Evolutionary conservation across 2,797 vertebrate genomes (phyloP).

Genomic region (Percopsis omiscomaycus): DNA sequence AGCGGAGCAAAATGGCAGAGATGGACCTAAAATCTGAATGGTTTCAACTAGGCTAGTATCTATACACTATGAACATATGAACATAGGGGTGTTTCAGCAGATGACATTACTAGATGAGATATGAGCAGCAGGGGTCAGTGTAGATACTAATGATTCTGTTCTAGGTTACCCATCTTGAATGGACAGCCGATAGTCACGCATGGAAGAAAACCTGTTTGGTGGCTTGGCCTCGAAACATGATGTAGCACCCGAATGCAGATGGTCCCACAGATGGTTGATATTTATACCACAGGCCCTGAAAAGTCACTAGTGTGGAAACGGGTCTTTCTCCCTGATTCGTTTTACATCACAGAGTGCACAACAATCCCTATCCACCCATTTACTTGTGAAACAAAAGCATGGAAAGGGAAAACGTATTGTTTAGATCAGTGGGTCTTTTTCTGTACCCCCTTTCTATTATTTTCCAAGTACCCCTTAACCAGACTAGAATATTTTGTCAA

Average conservation of each 20-base stretch:
- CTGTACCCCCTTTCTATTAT: too few relatives aligned
- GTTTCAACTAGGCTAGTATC: neutral
- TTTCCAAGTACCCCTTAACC: too few relatives aligned
- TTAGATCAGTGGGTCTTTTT: too few relatives aligned
- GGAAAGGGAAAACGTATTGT: neutral
- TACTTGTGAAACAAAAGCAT: constrained; percentile 29
- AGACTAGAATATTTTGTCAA: too few relatives aligned
- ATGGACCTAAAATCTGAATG: too few relatives aligned
- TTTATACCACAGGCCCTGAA: constrained; percentile 77
- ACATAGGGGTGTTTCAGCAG: constrained; percentile 10
- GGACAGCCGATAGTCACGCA: constrained; percentile 47
- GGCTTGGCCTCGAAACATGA: constrained; percentile 75
- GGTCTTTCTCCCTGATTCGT: constrained; percentile 71
- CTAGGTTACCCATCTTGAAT: constrained; percentile 40
- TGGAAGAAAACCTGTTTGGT: constrained; percentile 67
- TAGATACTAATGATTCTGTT: constrained; percentile 30
- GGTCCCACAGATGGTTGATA: constrained; percentile 82
- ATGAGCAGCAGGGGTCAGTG: constrained; percentile 15
- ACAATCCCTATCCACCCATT: constrained; percentile 36
- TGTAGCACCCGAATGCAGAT: constrained; percentile 80
- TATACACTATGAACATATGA: constrained; percentile 45
- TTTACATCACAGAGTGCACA: constrained; percentile 60
- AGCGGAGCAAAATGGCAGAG: too few relatives aligned
- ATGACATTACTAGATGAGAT: constrained; percentile 21
- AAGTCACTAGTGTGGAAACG: constrained; percentile 76